Base-by-base conservation (phyloP, 2,888 invertebrate species). In the Athripsodes cinereus region DNA sequence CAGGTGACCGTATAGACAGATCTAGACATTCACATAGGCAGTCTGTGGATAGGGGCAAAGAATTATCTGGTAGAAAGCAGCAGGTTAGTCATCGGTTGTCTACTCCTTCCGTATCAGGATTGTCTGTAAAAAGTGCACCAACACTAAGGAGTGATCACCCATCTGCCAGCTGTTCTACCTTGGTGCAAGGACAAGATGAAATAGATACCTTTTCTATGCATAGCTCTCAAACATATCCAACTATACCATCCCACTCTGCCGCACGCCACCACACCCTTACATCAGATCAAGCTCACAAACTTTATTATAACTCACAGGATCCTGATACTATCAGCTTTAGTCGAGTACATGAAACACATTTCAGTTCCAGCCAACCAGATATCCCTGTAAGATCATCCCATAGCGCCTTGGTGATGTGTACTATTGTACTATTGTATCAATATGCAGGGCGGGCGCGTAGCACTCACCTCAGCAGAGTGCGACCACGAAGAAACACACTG, bases 361-460 rank as follows among this genome's bases (percentile, higher is more conserved):
- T 79, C 62, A 79, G 79, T 64, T 77, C 78, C 3, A 78, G 79
- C 67, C 79, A 79, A 64, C 79, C 79, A 21, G 79, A 79, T 64
- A 78, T 79, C 53, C 70, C 77, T 2, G 74, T 74, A 11, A 72
- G 75, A 65, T 75, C 76, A 54, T 70, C 68, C 20, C 76, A 75
- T 59, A 71, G 71, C 1, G 67, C 62, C 59, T 67, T 73, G 2
- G 66, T 71, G 1, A 69, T 71, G 11, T 73, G 73, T 56, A 70
- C 70, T 18, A 64, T 68, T 5, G 72, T 69, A n/a, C 65, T 79
- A n/a, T 61, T 79, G 16, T 79, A 78, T 61, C 79, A 79, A 63
- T 78, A 78, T 67, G 79, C 79, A 18, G 76, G 78, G 55, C 78
- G 77, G 67, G 74, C 78, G 46, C 78, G 78, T 61, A 78, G 67